Conservation (phyloP, 1,140 invertebrate genomes). For the Drosophila nasuta region DNA sequence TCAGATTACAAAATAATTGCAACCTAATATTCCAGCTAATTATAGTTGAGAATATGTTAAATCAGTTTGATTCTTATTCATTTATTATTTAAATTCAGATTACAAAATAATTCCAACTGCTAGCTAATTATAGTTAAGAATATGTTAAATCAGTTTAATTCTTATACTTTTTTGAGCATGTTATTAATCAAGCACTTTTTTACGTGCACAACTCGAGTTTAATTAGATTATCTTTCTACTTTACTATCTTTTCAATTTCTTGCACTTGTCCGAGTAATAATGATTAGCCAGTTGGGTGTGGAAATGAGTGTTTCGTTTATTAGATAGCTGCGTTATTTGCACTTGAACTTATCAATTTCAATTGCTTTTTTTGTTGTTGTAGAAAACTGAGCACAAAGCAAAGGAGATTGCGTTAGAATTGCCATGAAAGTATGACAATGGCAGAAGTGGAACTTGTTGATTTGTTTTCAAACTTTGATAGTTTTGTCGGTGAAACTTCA, state of each 20-base stretch:
- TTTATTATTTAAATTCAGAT: too few species aligned
- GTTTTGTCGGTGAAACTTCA: not conserved
- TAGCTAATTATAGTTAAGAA: too few species aligned
- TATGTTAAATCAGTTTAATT: too few species aligned
- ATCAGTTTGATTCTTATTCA: too few species aligned
- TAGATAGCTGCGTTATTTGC: slow-evolving; percentile 15
- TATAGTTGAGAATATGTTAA: too few species aligned
- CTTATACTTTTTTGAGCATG: too few species aligned
- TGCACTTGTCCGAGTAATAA: not conserved
- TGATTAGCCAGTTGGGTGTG: not conserved
- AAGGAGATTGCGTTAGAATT: not conserved
- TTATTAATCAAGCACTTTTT: not conserved
- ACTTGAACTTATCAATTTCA: not conserved
- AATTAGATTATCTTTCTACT: not conserved
- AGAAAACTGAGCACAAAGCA: not conserved
- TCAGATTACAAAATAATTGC: too few species aligned
- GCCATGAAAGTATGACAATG: not conserved
- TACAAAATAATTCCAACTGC: too few species aligned
- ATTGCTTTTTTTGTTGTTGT: not conserved
- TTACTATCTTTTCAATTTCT: not conserved
- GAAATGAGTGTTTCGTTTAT: not conserved
- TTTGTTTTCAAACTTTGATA: not conserved
- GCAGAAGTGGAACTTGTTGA: not conserved
- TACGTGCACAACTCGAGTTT: not conserved
- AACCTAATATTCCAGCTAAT: too few species aligned